Base-by-base conservation (phyloP, 2,888 invertebrate genomes). In the Drosophila kanekoi region DNA sequence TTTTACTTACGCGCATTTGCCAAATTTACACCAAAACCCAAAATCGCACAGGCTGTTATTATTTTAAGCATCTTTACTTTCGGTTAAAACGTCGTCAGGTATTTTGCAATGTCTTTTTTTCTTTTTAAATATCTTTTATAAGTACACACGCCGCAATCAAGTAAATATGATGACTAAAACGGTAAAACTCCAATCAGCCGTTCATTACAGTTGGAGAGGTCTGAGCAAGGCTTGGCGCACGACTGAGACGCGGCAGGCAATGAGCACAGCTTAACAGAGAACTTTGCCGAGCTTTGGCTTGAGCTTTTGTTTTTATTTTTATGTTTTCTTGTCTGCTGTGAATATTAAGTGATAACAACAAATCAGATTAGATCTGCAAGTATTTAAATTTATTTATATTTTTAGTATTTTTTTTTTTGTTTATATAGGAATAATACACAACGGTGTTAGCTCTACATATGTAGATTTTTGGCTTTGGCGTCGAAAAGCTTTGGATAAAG, bases 1-100 rank as follows among this genome's bases (percentile, higher is more conserved):
- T 23, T 28, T 56, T 78, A 84, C 84, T 84, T 83, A 84, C 84
- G 89, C 47, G 84, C 78, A 23, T 52, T 63, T 5, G 76, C 40
- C 51, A 66, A 65, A 53, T 68, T 65, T 4, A 70, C 48, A 61
- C 41, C 68, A 20, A 67, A 23, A 13, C 37, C 71, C 28, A 76
- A 23, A 35, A 83, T 59, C 8, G 73, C 48, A 63, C 18, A 53
- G 16, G 53, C 18, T 4, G 43, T 20, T 20, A 54, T 51, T 60
- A 66, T 13, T 13, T 65, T 59, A 20, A 64, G 16, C 86, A 81
- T 82, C 52, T 61, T 65, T 47, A 51, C 40, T 41, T 54, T 80
- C 57, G 58, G 56, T 59, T 64, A 66, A 66, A 64, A 56, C 72
- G 83, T 79, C 77, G 81, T 87, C 78, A 65, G 41, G 45, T 49